Percentiles rank a stretch among this genome's conserved stretches.
Conservation (phyloP, 2,888 invertebrate species). For the Melipona bicolor region DNA sequence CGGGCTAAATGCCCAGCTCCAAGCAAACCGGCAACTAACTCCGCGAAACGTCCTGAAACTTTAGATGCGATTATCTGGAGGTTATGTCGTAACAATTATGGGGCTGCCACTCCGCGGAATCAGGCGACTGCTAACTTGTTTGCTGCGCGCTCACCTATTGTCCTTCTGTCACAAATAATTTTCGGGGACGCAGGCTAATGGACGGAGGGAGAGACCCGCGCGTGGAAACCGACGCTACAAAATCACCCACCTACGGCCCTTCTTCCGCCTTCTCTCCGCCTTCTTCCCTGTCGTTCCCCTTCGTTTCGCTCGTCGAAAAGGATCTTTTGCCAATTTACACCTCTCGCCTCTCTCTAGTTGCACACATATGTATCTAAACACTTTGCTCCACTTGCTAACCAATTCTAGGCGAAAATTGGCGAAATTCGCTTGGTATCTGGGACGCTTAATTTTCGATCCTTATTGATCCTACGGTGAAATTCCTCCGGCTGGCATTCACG, state of each 20-base stretch:
- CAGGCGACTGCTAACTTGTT: conserved; percentile 82
- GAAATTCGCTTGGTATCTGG: neutral
- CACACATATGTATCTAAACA: no score
- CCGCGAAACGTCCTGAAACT: conserved; percentile 83
- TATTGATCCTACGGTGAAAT: neutral
- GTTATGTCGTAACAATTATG: conserved; percentile 84
- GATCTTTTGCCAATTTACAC: neutral
- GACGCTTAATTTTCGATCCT: neutral
- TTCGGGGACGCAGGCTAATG: conserved; percentile 76
- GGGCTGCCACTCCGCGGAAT: conserved; percentile 82
- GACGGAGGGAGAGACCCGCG: conserved; percentile 64
- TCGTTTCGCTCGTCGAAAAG: neutral
- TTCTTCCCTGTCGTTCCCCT: neutral
- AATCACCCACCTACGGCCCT: conserved; percentile 22
- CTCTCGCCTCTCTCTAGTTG: neutral
- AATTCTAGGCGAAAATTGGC: no score
- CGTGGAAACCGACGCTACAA: conserved; percentile 17
- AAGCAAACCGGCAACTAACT: conserved; percentile 81
- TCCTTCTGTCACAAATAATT: conserved; percentile 81
- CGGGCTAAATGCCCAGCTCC: conserved; percentile 83
- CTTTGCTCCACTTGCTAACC: no score
- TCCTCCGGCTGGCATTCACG: neutral
- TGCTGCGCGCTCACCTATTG: conserved; percentile 78
- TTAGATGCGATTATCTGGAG: conserved; percentile 84
- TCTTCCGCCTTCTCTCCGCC: neutral